Conservation (phyloP, 35 echinoderm and acorn worm species). For the Chiridota heheva region DNA sequence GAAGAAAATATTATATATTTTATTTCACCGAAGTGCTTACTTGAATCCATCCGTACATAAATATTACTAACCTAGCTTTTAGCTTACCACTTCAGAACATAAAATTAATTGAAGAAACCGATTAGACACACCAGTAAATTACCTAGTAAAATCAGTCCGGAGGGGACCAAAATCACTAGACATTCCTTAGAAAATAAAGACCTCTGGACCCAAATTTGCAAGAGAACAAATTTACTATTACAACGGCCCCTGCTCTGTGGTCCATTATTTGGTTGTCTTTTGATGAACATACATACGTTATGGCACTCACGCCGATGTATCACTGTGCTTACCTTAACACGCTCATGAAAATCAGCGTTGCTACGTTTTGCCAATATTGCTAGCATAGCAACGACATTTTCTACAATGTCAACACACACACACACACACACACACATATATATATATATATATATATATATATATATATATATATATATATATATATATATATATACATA, state of each 20-base stretch:
- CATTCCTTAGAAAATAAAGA: too few species aligned
- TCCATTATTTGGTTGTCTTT: not conserved
- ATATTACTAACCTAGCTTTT: too few species aligned
- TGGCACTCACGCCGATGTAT: not conserved
- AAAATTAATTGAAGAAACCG: too few species aligned
- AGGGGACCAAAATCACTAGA: too few species aligned
- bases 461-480: not conserved
- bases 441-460: not conserved
- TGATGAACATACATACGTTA: not conserved
- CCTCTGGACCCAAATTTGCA: too few species aligned
- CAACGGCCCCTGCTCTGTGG: not conserved
- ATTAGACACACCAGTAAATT: too few species aligned
- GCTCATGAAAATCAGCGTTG: not conserved
- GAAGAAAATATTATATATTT: too few species aligned
- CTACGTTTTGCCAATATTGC: not conserved
- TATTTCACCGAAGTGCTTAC: too few species aligned
- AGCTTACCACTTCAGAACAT: too few species aligned
- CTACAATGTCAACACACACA: constrained; percentile 5
- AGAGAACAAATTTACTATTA: constrained; percentile 23
- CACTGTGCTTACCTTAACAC: not conserved
- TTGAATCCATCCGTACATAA: too few species aligned
- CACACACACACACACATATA: constrained; percentile 17
- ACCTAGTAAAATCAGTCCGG: too few species aligned
- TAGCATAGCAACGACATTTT: not conserved
- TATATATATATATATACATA: not conserved